Conservation (phyloP, 37 sponge, comb jelly and placozoan species). For the Eunapius fragilis region DNA sequence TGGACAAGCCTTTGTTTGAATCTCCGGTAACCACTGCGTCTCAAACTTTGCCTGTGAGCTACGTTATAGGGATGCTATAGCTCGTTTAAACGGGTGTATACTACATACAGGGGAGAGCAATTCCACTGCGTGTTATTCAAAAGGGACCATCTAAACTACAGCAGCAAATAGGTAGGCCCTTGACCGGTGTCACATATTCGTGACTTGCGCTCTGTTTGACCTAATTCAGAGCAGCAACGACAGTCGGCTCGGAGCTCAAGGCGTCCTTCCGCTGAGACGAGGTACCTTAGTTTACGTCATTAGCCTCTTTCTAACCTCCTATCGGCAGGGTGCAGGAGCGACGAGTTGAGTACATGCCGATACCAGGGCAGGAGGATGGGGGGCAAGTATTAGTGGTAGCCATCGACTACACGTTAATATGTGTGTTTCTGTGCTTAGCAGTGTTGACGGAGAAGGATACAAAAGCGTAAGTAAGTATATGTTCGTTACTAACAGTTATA, state of each 20-base stretch:
- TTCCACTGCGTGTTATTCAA: neutral
- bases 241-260: neutral
- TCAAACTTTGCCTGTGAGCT: neutral
- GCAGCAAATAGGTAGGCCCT: neutral
- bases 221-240: constrained; percentile 5
- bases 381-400: neutral
- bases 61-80: neutral
- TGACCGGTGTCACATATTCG: neutral
- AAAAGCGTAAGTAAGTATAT: neutral
- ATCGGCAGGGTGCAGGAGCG: neutral
- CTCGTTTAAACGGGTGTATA: neutral
- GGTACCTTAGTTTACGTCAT: neutral
- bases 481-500: neutral
- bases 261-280: neutral
- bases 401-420: too few species aligned
- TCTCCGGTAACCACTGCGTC: neutral
- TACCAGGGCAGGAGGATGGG: neutral
- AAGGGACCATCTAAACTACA: neutral
- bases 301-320: neutral
- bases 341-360: neutral
- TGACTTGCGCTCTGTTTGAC: neutral
- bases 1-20: neutral
- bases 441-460: neutral
- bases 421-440: neutral
- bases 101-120: neutral